A percentile compares a stretch with the other conserved stretches of the same genome.
Conservation (phyloP, 2,888 invertebrate genomes). For the Sphecodes monilicornis region DNA sequence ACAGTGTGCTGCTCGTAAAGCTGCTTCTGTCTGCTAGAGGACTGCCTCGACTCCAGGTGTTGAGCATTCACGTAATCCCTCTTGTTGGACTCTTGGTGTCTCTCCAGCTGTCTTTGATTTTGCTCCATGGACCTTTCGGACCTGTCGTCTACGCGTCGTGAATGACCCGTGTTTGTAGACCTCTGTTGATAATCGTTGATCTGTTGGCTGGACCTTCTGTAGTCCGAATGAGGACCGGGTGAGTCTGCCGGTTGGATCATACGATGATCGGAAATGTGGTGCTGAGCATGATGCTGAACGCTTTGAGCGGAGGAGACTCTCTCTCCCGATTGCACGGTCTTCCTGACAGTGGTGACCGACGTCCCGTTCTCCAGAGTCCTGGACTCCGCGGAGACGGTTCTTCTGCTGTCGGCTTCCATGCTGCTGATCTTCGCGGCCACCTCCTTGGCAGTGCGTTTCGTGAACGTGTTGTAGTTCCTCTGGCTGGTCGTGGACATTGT, state of each 20-base stretch:
- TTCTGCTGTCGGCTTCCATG: slow-evolving; percentile 62
- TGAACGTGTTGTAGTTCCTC: slow-evolving; percentile 86
- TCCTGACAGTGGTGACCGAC: slow-evolving; percentile 84
- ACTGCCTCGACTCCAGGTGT: slow-evolving; percentile 70
- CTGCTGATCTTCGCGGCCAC: slow-evolving; percentile 68
- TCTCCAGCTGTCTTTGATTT: slow-evolving; percentile 41
- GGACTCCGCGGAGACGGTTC: slow-evolving; percentile 79
- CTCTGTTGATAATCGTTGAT: slow-evolving; percentile 57
- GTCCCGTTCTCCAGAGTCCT: slow-evolving; percentile 53
- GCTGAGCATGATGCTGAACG: slow-evolving; percentile 65
- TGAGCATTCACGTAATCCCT: slow-evolving; percentile 78
- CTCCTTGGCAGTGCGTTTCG: slow-evolving; percentile 82
- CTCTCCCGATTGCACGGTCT: slow-evolving; percentile 78
- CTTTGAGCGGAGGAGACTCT: slow-evolving; percentile 73
- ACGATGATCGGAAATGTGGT: slow-evolving; percentile 38
- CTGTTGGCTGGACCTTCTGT: slow-evolving; percentile 48
- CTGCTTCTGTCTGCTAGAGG: slow-evolving; percentile 79
- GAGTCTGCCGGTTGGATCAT: slow-evolving; percentile 10
- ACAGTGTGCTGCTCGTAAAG: slow-evolving; percentile 83
- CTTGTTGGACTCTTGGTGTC: slow-evolving; percentile 69
- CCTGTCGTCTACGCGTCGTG: slow-evolving; percentile 69
- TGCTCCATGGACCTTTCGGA: slow-evolving; percentile 49
- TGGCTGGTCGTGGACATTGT: slow-evolving; percentile 87
- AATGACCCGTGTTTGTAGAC: slow-evolving; percentile 51
- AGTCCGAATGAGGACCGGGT: slow-evolving; percentile 21